Percentiles rank a stretch among this genome's conserved stretches.
These are phyloP conservation scores for Cephus cinctus DNA, from an alignment of 1,140 invertebrate genomes.

Conservation along the genomic window DNA sequence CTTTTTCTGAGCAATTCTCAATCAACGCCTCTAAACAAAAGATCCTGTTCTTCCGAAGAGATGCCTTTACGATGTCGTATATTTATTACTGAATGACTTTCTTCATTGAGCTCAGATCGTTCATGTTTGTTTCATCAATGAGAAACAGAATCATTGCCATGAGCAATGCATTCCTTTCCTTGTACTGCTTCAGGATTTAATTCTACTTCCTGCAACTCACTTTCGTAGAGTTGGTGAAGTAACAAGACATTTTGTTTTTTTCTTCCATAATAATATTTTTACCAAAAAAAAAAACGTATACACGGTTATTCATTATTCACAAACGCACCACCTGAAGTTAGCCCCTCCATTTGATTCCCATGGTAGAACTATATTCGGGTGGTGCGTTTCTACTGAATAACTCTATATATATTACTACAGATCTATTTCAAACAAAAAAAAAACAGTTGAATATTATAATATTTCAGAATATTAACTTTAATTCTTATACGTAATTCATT, in stretches of 20 bases:
- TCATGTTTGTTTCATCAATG: too few relatives aligned
- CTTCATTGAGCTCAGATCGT: too few relatives aligned
- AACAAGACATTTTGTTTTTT: conserved; percentile 1
- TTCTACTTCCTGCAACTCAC: conserved; percentile 28
- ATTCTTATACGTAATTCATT: too few relatives aligned
- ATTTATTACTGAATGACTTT: too few relatives aligned
- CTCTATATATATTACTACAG: neutral
- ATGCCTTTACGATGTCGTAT: too few relatives aligned
- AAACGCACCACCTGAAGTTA: neutral
- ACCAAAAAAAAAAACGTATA: conserved; percentile 19
- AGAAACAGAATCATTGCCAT: conserved; percentile 25
- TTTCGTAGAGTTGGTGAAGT: conserved; percentile 27
- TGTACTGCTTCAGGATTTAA: conserved; percentile 1
- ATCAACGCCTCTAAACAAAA: too few relatives aligned
- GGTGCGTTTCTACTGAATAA: neutral
- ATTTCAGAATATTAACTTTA: too few relatives aligned
- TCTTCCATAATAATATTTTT: conserved; percentile 9
- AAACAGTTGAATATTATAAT: too few relatives aligned
- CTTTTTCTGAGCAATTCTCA: too few relatives aligned
- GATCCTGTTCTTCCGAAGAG: too few relatives aligned
- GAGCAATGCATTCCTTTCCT: conserved; percentile 22
- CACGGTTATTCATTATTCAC: conserved; percentile 14
- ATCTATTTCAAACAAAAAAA: neutral
- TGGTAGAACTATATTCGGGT: too few relatives aligned
- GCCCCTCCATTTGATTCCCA: too few relatives aligned